phyloP scores from a whole-genome alignment of 2,888 invertebrate species.

The Plebejus anna region DNA sequence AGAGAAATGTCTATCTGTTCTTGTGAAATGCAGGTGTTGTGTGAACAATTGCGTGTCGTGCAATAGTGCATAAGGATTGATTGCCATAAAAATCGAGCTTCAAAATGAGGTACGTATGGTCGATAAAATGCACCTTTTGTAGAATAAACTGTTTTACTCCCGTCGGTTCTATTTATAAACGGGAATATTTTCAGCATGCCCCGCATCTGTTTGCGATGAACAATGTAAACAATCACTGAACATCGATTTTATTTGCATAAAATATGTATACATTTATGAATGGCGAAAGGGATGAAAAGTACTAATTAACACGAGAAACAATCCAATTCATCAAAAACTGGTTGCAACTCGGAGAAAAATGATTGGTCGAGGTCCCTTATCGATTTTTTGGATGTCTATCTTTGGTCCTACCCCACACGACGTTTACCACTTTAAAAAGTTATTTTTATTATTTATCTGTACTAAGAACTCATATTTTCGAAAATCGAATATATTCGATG shows the following conservation, averaged over 20 bases:
- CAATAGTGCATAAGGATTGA: slow-evolving; percentile 74
- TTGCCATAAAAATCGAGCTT: slow-evolving; percentile 69
- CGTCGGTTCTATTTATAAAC: slow-evolving; percentile 63
- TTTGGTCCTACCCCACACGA: slow-evolving; percentile 40
- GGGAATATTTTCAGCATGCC: slow-evolving; percentile 53
- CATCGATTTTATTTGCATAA: slow-evolving; percentile 66
- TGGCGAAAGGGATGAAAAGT: slow-evolving; percentile 53
- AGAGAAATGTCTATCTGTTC: slow-evolving; percentile 62
- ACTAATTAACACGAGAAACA: slow-evolving; percentile 43
- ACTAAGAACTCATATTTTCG: background rate
- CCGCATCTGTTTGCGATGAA: slow-evolving; percentile 49
- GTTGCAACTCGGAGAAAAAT: slow-evolving; percentile 30
- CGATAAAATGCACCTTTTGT: slow-evolving; percentile 67
- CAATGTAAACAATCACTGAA: slow-evolving; percentile 69
- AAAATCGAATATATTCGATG: slow-evolving; percentile 9
- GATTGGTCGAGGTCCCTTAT: slow-evolving; percentile 41
- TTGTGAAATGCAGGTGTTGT: slow-evolving; percentile 72
- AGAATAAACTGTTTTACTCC: slow-evolving; percentile 70
- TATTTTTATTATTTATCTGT: slow-evolving; percentile 18
- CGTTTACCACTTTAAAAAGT: background rate
- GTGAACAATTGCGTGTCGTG: slow-evolving; percentile 76
- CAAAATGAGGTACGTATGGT: slow-evolving; percentile 76
- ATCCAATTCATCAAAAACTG: slow-evolving; percentile 36
- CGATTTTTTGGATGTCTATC: slow-evolving; percentile 46
- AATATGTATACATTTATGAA: slow-evolving; percentile 64